These are phyloP conservation scores for Danio jaintianensis DNA, from an alignment of 2,797 vertebrate genomes.

Conservation along the genomic window DNA sequence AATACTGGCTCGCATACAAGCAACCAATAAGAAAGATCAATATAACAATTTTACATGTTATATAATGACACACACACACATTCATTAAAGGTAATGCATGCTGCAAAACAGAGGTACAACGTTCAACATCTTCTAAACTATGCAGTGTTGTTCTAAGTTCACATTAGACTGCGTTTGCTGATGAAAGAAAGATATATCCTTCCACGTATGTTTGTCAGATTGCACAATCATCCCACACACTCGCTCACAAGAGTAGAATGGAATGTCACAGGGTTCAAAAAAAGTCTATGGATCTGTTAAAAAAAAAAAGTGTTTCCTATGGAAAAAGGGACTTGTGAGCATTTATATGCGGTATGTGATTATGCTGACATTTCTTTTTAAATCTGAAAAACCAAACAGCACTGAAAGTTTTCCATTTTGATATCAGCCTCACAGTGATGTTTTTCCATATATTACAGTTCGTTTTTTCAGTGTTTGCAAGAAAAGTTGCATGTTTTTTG, in stretches of 20 bases:
- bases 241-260: constrained; percentile 11
- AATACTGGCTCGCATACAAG: neutral
- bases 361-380: no score
- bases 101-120: constrained; percentile 4
- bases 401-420: neutral
- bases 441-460: no score
- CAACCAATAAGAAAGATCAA: neutral
- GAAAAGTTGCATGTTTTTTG: neutral
- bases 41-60: neutral
- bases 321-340: neutral
- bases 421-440: neutral
- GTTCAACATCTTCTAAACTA: constrained; percentile 33
- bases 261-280: constrained; percentile 41
- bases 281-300: neutral
- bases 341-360: neutral
- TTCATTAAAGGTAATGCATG: neutral
- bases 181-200: constrained; percentile 42
- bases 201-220: constrained; percentile 41
- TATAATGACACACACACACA: neutral
- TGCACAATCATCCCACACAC: constrained; percentile 32
- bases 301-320: neutral
- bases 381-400: neutral
- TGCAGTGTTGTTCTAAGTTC: constrained; percentile 18
- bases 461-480: neutral
- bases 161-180: constrained; percentile 29